Percentiles rank a stretch among this genome's conserved stretches.
Conservation (phyloP, 2,797 vertebrate genomes). For the Sarcoramphus papa region DNA sequence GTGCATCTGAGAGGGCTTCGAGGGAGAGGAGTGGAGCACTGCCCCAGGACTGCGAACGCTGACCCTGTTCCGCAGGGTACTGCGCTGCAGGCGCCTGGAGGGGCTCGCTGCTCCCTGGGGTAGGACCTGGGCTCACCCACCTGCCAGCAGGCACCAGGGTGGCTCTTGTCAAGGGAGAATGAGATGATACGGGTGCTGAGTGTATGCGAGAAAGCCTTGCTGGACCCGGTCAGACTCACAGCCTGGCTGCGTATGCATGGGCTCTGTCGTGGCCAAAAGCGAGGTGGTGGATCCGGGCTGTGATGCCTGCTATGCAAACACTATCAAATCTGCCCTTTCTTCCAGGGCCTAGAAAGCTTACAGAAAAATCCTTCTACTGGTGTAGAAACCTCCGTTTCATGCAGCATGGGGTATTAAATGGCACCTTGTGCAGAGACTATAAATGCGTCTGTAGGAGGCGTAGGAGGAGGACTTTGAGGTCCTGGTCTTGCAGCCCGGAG, state of each 20-base stretch:
- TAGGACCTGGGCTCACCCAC: not conserved
- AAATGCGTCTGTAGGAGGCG: rapidly evolving
- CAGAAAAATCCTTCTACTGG: not conserved
- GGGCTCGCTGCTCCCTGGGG: rapidly evolving
- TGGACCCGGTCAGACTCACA: not conserved
- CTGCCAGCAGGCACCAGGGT: not conserved
- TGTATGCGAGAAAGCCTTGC: not conserved
- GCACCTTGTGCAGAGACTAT: not conserved
- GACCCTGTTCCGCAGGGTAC: not conserved
- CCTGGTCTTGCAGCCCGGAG: not conserved
- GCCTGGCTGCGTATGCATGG: not conserved
- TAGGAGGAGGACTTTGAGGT: not conserved
- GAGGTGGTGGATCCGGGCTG: not conserved
- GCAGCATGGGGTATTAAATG: not conserved
- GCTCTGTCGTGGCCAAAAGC: not conserved
- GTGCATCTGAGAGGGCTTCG: not conserved
- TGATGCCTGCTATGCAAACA: not conserved
- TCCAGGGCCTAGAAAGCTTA: not conserved
- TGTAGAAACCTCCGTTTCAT: not conserved
- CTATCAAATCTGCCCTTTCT: not conserved
- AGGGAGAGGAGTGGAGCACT: not conserved
- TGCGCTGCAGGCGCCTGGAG: not conserved
- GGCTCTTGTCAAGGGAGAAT: not conserved
- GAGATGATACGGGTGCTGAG: not conserved
- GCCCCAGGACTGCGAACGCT: rapidly evolving